Evolutionary conservation across 2,888 invertebrate species (phyloP), one percentile per base, ranked within the genome.

Genomic region (Spodoptera exigua): DNA sequence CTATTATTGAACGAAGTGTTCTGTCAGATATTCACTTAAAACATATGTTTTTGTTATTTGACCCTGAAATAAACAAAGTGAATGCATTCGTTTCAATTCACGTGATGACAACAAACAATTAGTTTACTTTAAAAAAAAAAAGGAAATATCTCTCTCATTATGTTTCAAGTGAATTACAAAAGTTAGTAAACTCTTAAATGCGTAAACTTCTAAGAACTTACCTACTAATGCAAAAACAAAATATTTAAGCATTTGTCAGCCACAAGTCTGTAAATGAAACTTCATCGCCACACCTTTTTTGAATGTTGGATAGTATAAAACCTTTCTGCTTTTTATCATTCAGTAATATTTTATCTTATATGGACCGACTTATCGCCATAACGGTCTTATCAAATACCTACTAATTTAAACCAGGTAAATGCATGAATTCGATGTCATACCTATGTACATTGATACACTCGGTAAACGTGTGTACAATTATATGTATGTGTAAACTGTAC

Each of bases 51-150:
- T 81, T 80, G 78, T 78, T 83, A 81, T 67, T 47, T 45, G 83
- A 57, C 84, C 86, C 72, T 86, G 83, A 86, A 81, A 78, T 70
- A 83, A 80, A 74, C 76, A 76, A 27, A 75, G 77, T 74, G 67
- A 76, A 64, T 47, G 69, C 68, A 45, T 59, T 61, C 5, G 12
- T 13, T 45, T 27, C 27, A 32, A 0, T 47, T 74, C 84, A 88
- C 83, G 85, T 86, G 85, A 88, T 74, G 75, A 81, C 74, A 89
- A 87, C 85, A 88, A 86, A 77, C 70, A 37, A 53, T 16, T 44
- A 18, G 51, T 11, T 35, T 60, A 32, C 13, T 66, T 0, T 3
- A 14, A 36, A 4, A 18, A 16, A 16, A 12, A 17, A 1, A 9
- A 40, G 16, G 7, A 16, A 5, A 35, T 46, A 35, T 13, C 16